Percentiles rank a stretch among this genome's conserved stretches.
These are phyloP conservation scores for Exaiptasia diaphana DNA, from an alignment of 64 coral and sea anemone genomes.

Conservation along the genomic window DNA sequence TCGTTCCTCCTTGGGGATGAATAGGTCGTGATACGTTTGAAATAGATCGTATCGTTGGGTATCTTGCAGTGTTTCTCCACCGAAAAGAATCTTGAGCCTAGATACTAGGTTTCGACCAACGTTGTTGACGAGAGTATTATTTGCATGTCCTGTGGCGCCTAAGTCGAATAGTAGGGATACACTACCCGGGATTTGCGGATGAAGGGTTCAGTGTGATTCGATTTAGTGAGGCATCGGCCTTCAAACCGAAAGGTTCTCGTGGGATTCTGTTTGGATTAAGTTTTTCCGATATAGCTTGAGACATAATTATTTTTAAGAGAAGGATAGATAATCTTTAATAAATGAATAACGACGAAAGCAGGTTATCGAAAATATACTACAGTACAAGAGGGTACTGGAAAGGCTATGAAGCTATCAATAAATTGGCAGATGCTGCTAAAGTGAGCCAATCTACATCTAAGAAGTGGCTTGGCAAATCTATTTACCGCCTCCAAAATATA, in stretches of 20 bases:
- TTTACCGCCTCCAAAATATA: constrained; percentile 17
- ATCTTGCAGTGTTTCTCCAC: constrained; percentile 9
- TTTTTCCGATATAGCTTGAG: constrained; percentile 17
- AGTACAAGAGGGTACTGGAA: constrained; percentile 14
- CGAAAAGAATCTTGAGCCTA: neutral
- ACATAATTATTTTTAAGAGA: constrained; percentile 7
- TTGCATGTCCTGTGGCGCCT: constrained; percentile 10
- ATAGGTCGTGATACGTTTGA: neutral
- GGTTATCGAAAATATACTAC: constrained; percentile 27
- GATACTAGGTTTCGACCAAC: neutral
- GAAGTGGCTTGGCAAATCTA: constrained; percentile 20
- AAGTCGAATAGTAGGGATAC: neutral
- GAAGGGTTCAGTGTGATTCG: constrained; percentile 16
- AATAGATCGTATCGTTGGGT: neutral
- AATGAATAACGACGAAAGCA: neutral
- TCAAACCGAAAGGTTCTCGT: neutral
- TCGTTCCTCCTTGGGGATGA: neutral
- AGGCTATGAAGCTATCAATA: neutral
- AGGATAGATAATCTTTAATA: neutral
- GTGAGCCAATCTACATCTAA: neutral
- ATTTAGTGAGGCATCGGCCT: constrained; percentile 6
- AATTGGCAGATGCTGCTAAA: neutral
- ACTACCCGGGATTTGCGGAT: constrained; percentile 22
- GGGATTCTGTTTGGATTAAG: neutral
- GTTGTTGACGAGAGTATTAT: constrained; percentile 18